Percentiles rank a stretch among this genome's conserved stretches.
Evolutionary conservation across 1,140 invertebrate species (phyloP).

Genomic region (Mylabris phalerata): DNA sequence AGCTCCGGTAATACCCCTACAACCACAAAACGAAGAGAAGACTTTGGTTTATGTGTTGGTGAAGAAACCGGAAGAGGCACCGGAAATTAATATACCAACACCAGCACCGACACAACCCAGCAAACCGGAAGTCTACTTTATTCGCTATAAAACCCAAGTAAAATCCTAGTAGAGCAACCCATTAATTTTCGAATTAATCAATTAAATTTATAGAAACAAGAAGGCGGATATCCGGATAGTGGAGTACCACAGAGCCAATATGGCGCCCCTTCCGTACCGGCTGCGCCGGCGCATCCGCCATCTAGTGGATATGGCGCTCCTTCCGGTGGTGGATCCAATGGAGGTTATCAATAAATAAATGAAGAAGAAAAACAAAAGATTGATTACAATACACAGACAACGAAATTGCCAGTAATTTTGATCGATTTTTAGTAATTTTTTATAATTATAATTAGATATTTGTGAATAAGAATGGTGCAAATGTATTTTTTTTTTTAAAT

Average conservation of each 20-base stretch:
- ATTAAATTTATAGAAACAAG: constrained; percentile 33
- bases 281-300: constrained; percentile 33
- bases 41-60: constrained; percentile 79
- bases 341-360: constrained; percentile 13
- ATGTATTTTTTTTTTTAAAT: constrained; percentile 8
- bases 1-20: constrained; percentile 64
- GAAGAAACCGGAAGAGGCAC: constrained; percentile 75
- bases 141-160: constrained; percentile 77
- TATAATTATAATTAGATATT: constrained; percentile 9
- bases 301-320: constrained; percentile 45
- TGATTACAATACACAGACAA: background rate
- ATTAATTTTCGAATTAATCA: background rate
- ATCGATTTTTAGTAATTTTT: constrained; percentile 10
- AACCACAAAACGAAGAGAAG: constrained; percentile 77
- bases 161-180: background rate
- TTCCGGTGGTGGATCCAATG: constrained; percentile 14
- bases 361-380: background rate
- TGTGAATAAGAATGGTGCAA: constrained; percentile 13
- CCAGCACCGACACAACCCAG: constrained; percentile 70
- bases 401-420: constrained; percentile 1
- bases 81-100: constrained; percentile 67
- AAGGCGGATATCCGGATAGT: constrained; percentile 44
- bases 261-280: constrained; percentile 31
- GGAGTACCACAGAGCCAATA: constrained; percentile 34
- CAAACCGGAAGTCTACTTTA: constrained; percentile 81